Evolutionary conservation across 2,113 vertebrate genomes (phyloP).

Genomic region (Anguilla rostrata): DNA sequence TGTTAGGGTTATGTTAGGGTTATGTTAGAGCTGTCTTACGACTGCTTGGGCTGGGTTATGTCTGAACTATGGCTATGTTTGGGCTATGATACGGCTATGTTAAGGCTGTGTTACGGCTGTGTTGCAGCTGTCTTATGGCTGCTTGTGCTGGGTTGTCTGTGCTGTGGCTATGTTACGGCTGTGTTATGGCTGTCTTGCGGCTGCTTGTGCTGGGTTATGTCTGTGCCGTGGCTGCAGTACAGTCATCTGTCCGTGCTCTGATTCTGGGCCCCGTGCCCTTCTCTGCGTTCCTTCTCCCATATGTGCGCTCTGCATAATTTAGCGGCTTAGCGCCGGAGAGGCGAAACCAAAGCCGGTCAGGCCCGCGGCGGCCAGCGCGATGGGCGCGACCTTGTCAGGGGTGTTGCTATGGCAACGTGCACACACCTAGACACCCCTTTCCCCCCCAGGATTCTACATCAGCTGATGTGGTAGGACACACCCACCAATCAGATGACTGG

Average conservation of each 20-base stretch:
- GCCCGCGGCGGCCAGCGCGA: background rate
- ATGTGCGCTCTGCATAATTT: background rate
- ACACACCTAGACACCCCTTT: background rate
- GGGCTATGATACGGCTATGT: too few species aligned
- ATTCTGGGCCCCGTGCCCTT: background rate
- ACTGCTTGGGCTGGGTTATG: too few species aligned
- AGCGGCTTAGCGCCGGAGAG: background rate
- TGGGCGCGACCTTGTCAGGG: background rate
- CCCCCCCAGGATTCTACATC: background rate
- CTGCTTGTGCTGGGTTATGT: background rate
- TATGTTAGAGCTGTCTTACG: too few species aligned
- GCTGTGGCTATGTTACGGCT: too few species aligned
- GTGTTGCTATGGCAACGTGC: background rate
- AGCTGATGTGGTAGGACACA: background rate
- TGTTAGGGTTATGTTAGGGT: too few species aligned
- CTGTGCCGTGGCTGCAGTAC: background rate
- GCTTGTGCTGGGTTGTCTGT: too few species aligned
- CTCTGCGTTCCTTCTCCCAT: background rate
- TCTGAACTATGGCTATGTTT: too few species aligned
- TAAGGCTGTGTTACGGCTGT: too few species aligned
- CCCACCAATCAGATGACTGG: background rate
- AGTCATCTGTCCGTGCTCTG: background rate
- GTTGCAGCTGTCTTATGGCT: background rate
- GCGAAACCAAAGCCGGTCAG: background rate
- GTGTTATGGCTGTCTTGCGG: too few species aligned